Conservation (phyloP, 2,113 vertebrate species). For the Thalassarche chlororhynchos region DNA sequence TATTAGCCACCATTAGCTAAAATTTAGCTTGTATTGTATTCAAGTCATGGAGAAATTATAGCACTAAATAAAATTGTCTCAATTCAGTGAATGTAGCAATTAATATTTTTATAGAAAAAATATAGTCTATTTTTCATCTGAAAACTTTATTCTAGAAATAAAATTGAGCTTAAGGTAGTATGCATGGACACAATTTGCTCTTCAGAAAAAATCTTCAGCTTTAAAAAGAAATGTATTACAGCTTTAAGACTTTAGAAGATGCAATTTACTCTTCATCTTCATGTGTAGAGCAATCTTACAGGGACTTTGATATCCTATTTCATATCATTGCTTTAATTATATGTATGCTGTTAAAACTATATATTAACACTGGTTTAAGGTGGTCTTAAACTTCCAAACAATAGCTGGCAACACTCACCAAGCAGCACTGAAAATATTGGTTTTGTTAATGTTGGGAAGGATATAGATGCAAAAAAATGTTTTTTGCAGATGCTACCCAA, state of each 20-base stretch:
- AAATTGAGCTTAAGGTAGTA: not conserved
- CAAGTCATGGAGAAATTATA: not conserved
- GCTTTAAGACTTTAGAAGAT: not conserved
- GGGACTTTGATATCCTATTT: not conserved
- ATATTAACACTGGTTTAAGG: not conserved
- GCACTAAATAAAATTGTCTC: not conserved
- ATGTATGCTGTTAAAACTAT: not conserved
- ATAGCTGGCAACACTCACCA: not conserved
- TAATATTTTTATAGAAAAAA: not conserved
- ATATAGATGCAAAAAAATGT: not conserved
- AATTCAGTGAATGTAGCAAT: not conserved
- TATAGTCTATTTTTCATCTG: not conserved
- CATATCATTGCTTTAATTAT: not conserved
- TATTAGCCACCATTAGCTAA: constrained; percentile 67
- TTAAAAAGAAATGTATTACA: not conserved
- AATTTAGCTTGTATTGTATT: constrained; percentile 8
- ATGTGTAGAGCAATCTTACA: not conserved
- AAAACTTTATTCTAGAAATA: not conserved
- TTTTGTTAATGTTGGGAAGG: not conserved
- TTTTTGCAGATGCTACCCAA: not conserved
- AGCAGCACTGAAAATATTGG: not conserved
- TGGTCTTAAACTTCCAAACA: not conserved
- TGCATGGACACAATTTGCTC: not conserved
- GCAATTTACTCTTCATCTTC: not conserved
- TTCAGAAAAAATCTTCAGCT: not conserved